A percentile compares a stretch with the other conserved stretches of the same genome.
These are phyloP conservation scores for Eupithecia subumbrata DNA, from an alignment of 2,888 invertebrate species.

Conservation along the genomic window DNA sequence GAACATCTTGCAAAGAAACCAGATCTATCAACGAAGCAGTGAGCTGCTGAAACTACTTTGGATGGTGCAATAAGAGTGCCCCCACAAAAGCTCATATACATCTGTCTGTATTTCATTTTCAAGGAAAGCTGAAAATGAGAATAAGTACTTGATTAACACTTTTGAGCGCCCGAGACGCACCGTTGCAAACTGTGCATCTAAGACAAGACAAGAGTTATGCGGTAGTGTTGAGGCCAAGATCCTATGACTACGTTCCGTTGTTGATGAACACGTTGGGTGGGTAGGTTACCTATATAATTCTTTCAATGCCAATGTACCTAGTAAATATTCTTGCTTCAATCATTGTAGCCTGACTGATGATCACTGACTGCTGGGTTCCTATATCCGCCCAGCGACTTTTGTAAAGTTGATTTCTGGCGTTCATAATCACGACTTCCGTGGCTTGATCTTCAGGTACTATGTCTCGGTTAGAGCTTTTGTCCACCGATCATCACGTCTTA, in stretches of 20 bases:
- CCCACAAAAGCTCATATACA: neutral
- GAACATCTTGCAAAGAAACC: neutral
- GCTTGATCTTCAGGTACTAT: neutral
- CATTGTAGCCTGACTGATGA: neutral
- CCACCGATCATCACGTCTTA: neutral
- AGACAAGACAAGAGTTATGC: no score
- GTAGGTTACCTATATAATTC: no score
- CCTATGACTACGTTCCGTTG: no score
- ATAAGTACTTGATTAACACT: neutral
- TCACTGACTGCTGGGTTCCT: no score
- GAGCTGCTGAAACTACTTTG: constrained; percentile 6
- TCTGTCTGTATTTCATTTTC: neutral
- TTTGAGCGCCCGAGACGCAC: neutral
- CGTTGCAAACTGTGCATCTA: neutral
- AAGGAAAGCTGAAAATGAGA: constrained; percentile 7
- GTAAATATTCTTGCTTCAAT: neutral
- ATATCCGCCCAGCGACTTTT: neutral
- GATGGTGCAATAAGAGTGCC: neutral
- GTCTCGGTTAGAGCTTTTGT: neutral
- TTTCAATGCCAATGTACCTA: neutral
- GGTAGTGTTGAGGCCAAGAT: no score
- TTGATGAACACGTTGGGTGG: no score
- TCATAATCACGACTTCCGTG: neutral
- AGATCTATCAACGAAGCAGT: neutral
- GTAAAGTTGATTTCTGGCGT: neutral